Base-by-base conservation (phyloP, 2,113 vertebrate species). In the Elachura formosa region DNA sequence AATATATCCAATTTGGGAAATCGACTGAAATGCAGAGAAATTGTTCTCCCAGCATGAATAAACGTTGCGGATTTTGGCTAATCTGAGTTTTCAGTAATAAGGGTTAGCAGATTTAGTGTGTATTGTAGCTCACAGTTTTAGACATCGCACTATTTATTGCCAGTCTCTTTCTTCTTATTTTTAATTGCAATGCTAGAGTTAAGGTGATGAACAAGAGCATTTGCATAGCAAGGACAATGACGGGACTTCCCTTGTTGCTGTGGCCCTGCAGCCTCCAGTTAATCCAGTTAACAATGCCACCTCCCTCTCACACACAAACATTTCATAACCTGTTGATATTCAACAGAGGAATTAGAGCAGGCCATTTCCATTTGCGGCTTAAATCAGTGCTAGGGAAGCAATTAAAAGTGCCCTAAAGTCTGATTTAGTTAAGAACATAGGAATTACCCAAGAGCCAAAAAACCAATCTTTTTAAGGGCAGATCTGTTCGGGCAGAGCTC, bases 291-390 rank as follows among this genome's bases (percentile, higher is more conserved):
- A 67, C 40, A 86, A 59, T 6, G 61, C 56, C 80, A 89, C 54
- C 40, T 68, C 45, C 49, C 62, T 56, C 54, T 34, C 64, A 11
- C 64, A 75, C 43, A 49, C 81, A 75, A 84, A 76, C 74, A 38
- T 62, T 84, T 72, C 45, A 33, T 69, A 85, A 89, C 92, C 88
- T 95, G 87, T 76, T 90, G 90, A 89, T 87, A 87, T 48, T 79
- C 79, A 43, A 43, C 52, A 62, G 3, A 83, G 81, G 71, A 95
- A 87, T 87, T 62, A 77, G 81, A 63, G 87, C 67, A 89, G 54
- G 66, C 54, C 43, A 10, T 55, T 93, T 73, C 69, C 48, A 83
- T 80, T 87, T 85, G 67, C 52, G 77, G 62, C 34, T 66, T 40
- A 79, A 83, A 83, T 45, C 61, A 87, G 59, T 83, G 63, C 78